phyloP scores from a whole-genome alignment of 2,113 vertebrate species.

The Nanorana parkeri region DNA sequence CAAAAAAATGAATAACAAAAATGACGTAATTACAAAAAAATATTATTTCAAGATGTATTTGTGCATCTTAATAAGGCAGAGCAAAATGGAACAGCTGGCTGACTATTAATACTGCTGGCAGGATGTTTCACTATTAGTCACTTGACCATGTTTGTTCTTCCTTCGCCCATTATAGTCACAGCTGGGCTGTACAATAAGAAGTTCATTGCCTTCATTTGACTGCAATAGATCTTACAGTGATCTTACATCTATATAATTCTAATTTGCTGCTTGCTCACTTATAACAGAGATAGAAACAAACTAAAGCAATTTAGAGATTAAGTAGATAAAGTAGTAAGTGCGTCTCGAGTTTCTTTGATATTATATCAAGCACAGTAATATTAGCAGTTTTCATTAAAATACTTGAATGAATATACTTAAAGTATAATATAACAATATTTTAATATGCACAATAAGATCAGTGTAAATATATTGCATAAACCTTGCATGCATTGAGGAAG shows the following conservation, averaged over 20 bases:
- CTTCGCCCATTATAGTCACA: slow-evolving; percentile 27
- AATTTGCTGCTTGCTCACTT: background rate
- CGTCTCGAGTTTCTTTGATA: background rate
- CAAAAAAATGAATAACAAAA: background rate
- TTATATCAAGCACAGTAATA: background rate
- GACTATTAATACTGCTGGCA: slow-evolving; percentile 6
- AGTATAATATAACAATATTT: background rate
- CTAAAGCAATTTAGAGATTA: background rate
- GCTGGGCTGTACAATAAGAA: background rate
- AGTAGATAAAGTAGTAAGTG: background rate
- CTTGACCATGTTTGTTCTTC: slow-evolving; percentile 3
- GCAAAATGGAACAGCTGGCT: slow-evolving; percentile 7
- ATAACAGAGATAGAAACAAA: background rate
- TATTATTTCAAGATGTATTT: background rate
- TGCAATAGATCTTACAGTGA: background rate
- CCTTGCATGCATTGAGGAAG: too few species aligned
- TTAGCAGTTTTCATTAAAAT: background rate
- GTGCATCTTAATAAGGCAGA: background rate
- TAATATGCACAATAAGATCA: too few species aligned
- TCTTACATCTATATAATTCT: background rate
- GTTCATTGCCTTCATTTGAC: background rate
- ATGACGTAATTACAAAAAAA: background rate
- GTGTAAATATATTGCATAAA: too few species aligned
- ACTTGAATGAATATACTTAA: background rate
- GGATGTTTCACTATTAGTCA: slow-evolving; percentile 26